Evolutionary conservation across 2,888 invertebrate species (phyloP).

Genomic region (Zaprionus obscuricornis): DNA sequence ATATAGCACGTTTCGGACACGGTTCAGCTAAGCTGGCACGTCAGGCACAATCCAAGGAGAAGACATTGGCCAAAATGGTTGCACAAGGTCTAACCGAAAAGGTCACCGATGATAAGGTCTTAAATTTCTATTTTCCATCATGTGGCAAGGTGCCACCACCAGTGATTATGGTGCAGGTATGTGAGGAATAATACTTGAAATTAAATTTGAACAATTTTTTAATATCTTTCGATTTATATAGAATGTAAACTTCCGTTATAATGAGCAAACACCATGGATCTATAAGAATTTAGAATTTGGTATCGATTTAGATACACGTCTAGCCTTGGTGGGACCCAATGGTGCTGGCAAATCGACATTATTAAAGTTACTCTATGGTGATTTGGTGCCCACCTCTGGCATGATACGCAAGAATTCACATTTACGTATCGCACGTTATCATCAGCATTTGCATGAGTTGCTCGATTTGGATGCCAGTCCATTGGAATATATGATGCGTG

Average conservation of each 20-base stretch:
- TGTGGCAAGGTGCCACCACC: conserved; percentile 99
- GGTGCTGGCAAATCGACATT: conserved; percentile 99
- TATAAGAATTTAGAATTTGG: conserved; percentile 99
- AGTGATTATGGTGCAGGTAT: conserved; percentile 98
- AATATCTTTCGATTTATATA: conserved; percentile 67
- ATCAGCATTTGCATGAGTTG: conserved; percentile 98
- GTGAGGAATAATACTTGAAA: neutral
- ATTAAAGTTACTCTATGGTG: conserved; percentile 96
- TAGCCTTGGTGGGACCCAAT: conserved; percentile 98
- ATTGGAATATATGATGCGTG: conserved; percentile 98
- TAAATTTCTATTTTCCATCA: conserved; percentile 97
- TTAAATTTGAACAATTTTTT: neutral
- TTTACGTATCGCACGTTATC: conserved; percentile 98
- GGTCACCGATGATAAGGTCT: conserved; percentile 94
- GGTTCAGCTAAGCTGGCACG: conserved; percentile 99
- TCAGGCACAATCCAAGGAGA: conserved; percentile 99
- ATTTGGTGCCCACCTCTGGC: conserved; percentile 96
- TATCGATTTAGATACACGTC: conserved; percentile 97
- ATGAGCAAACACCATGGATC: conserved; percentile 93
- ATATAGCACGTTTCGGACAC: conserved; percentile 99
- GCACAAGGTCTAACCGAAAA: conserved; percentile 98
- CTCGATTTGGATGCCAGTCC: conserved; percentile 97
- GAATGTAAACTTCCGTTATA: conserved; percentile 98
- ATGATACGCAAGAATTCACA: conserved; percentile 99
- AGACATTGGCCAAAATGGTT: conserved; percentile 99